phyloP scores from a whole-genome alignment of 2,888 invertebrate genomes.

The Cetonia aurata region DNA sequence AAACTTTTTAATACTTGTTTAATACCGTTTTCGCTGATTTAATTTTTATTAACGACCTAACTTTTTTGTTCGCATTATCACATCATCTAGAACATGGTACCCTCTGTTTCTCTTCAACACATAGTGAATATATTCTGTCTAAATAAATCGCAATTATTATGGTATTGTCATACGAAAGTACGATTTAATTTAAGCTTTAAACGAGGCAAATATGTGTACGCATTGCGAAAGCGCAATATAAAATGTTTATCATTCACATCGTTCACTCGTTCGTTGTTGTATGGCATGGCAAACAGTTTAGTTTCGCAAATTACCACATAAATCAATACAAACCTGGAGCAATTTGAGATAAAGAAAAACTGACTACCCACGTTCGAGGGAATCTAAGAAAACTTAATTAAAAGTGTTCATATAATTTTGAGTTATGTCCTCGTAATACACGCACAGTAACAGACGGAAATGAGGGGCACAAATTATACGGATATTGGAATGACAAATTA shows the following conservation, averaged over 20 bases:
- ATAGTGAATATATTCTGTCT: neutral
- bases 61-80: conserved; percentile 16
- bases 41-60: conserved; percentile 34
- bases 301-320: conserved; percentile 40
- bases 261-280: neutral
- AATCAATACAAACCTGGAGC: conserved; percentile 42
- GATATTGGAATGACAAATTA: conserved; percentile 28
- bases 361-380: conserved; percentile 12
- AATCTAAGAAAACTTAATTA: conserved; percentile 47
- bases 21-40: conserved; percentile 23
- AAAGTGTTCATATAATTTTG: conserved; percentile 46
- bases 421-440: conserved; percentile 40
- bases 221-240: neutral
- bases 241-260: neutral
- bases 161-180: neutral
- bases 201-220: too few relatives aligned
- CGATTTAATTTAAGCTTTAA: conserved; percentile 8
- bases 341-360: conserved; percentile 40
- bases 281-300: conserved; percentile 30
- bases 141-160: conserved; percentile 4
- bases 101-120: neutral
- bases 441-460: conserved; percentile 7
- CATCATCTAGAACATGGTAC: conserved; percentile 4
- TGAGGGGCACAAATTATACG: conserved; percentile 12
- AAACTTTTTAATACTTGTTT: conserved; percentile 34